These are phyloP conservation scores for Rhodeus uyekii DNA, from an alignment of 2,797 vertebrate species.

Conservation along the genomic window DNA sequence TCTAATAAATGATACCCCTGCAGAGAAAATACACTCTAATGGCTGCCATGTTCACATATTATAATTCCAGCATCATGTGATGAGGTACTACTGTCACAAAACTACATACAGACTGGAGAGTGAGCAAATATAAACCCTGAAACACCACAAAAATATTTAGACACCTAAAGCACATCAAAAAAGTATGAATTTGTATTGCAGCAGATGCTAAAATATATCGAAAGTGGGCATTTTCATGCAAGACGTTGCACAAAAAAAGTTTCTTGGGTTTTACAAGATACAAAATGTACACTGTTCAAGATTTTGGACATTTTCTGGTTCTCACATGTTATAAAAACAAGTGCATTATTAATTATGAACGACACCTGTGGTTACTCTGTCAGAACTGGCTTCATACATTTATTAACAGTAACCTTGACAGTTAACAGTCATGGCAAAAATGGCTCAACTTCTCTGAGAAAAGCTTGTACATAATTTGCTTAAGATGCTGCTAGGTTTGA, in stretches of 20 bases:
- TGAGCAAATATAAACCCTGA: not conserved
- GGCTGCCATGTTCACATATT: not conserved
- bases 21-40: not conserved
- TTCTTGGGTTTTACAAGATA: not conserved
- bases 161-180: not conserved
- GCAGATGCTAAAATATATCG: not conserved
- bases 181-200: not conserved
- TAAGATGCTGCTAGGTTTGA: not conserved
- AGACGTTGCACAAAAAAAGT: not conserved
- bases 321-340: not conserved
- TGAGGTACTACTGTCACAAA: not conserved
- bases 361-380: not conserved
- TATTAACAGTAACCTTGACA: not conserved
- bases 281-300: not conserved
- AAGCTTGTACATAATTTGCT: not conserved
- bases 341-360: too few species aligned
- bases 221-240: not conserved
- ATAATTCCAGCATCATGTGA: not conserved
- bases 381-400: not conserved
- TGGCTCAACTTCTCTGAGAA: not conserved
- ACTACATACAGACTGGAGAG: not conserved
- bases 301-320: not conserved
- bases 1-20: slow-evolving; percentile 89
- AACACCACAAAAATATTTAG: not conserved
- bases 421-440: not conserved